Conservation (phyloP, 2,113 vertebrate genomes). For the Drymodes brunneopygia region DNA sequence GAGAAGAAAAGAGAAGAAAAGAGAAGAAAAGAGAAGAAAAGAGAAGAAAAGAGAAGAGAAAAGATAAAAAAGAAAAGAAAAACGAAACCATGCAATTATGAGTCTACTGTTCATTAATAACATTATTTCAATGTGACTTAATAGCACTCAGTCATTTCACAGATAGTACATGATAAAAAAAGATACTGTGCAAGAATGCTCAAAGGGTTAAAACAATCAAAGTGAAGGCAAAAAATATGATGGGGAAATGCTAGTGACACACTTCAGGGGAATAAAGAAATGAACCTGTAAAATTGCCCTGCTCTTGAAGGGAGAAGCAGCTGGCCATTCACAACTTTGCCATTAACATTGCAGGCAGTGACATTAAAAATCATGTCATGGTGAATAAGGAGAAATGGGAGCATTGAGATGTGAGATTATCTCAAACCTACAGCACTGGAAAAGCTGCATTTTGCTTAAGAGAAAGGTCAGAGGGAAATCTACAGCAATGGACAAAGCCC, state of each 20-base stretch:
- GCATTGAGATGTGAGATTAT: not conserved
- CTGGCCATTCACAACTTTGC: not conserved
- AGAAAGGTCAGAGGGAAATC: slow-evolving; percentile 3
- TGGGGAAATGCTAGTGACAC: not conserved
- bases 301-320: not conserved
- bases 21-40: too few relatives aligned
- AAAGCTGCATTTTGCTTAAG: not conserved
- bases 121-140: not conserved
- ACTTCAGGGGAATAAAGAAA: not conserved
- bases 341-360: not conserved
- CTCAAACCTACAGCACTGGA: not conserved
- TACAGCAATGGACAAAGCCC: not conserved
- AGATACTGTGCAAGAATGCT: not conserved
- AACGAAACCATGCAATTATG: not conserved
- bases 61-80: not conserved
- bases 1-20: too few relatives aligned
- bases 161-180: not conserved
- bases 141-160: not conserved
- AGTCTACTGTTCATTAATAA: not conserved
- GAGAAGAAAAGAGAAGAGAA: too few relatives aligned
- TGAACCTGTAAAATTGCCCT: not conserved
- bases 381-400: not conserved
- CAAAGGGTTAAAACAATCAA: not conserved
- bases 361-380: not conserved
- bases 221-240: not conserved